Conservation (phyloP, 2,797 vertebrate species). For the Thamnophis elegans region DNA sequence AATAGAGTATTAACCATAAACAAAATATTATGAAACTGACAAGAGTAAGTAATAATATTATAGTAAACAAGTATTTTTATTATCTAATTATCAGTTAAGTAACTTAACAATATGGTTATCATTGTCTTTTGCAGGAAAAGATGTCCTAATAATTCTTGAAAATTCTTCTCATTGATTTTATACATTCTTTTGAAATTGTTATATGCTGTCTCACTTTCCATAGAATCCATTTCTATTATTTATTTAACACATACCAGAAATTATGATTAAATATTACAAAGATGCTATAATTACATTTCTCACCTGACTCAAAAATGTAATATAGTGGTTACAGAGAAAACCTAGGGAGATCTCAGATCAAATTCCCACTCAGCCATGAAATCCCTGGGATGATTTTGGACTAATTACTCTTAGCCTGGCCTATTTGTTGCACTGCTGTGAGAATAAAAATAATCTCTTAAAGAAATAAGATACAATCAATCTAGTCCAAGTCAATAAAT, state of each 20-base stretch:
- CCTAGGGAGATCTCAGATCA: background rate
- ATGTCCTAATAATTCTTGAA: background rate
- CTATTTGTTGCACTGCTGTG: background rate
- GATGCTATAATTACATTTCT: background rate
- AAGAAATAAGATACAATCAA: background rate
- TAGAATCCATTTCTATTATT: background rate
- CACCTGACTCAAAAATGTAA: background rate
- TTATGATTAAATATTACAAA: background rate
- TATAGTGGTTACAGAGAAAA: constrained; percentile 47
- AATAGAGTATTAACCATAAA: background rate
- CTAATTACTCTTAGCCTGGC: background rate
- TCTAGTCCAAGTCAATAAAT: background rate
- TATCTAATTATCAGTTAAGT: background rate
- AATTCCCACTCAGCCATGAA: background rate
- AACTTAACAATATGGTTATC: background rate
- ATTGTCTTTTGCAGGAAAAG: background rate
- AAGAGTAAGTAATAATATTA: background rate
- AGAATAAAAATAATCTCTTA: background rate
- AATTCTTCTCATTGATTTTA: background rate
- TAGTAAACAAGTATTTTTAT: background rate
- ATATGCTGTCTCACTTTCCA: background rate
- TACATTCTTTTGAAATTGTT: background rate
- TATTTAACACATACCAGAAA: background rate
- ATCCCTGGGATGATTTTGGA: background rate
- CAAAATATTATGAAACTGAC: background rate